Evolutionary conservation across 2,113 vertebrate genomes (phyloP).

Genomic region (Lanius collurio): DNA sequence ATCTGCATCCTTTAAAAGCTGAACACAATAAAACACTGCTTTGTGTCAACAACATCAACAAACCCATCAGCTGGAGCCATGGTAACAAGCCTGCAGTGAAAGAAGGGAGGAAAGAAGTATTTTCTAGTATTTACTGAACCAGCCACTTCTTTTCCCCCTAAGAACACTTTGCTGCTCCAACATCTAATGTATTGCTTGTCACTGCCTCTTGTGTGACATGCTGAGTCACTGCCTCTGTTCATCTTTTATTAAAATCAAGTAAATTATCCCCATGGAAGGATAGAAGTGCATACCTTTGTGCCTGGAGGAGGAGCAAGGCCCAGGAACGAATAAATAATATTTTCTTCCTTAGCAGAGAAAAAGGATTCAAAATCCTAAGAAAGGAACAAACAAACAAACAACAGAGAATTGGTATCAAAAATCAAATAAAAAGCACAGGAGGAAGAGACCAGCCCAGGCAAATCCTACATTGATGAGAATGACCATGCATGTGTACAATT

Average conservation of each 20-base stretch:
- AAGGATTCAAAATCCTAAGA: conserved; percentile 96
- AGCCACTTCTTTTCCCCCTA: background rate
- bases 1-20: background rate
- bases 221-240: background rate
- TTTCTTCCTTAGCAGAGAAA: conserved; percentile 97
- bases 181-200: background rate
- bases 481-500: background rate
- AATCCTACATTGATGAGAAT: background rate
- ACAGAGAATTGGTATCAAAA: background rate
- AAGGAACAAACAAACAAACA: background rate
- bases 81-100: background rate
- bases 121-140: conserved; percentile 1
- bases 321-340: conserved; percentile 90
- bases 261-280: background rate
- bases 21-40: background rate
- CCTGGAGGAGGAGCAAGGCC: conserved; percentile 91
- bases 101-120: background rate
- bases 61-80: background rate
- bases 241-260: background rate
- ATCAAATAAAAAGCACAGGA: background rate
- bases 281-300: conserved; percentile 83
- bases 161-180: background rate
- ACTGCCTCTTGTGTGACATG: background rate
- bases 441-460: background rate
- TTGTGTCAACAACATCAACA: background rate